Evolutionary conservation across 2,113 vertebrate genomes (phyloP).

Genomic region (Xenopus tropicalis): DNA sequence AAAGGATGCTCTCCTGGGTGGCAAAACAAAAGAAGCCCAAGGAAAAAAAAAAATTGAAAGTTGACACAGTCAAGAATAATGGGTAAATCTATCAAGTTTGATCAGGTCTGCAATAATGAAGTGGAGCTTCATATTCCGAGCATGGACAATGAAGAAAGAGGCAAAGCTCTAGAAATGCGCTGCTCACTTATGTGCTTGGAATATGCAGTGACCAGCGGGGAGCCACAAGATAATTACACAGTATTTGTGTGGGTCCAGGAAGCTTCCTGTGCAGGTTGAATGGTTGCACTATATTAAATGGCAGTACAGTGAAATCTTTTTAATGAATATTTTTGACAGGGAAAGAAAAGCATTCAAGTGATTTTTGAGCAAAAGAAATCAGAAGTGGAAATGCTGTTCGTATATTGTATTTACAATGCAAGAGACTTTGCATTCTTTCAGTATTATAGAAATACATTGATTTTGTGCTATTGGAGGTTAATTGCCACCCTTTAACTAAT

Average conservation of each 20-base stretch:
- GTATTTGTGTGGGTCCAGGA: conserved; percentile 87
- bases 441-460: conserved; percentile 54
- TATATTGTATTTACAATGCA: conserved; percentile 66
- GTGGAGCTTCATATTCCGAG: conserved; percentile 83
- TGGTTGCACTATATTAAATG: conserved; percentile 79
- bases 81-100: conserved; percentile 91
- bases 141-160: conserved; percentile 83
- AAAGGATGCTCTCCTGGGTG: conserved; percentile 71
- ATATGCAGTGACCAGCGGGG: conserved; percentile 85
- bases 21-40: conserved; percentile 73
- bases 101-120: conserved; percentile 87
- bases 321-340: conserved; percentile 89
- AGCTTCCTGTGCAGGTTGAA: conserved; percentile 80
- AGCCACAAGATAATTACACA: conserved; percentile 87
- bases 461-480: conserved; percentile 58
- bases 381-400: conserved; percentile 73
- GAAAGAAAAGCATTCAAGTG: conserved; percentile 81
- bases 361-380: conserved; percentile 61
- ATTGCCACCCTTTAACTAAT: conserved; percentile 60
- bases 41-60: conserved; percentile 61
- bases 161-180: conserved; percentile 74
- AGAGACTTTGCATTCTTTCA: conserved; percentile 60
- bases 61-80: conserved; percentile 88
- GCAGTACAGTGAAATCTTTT: conserved; percentile 85
- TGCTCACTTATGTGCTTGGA: conserved; percentile 80